Evolutionary conservation across 2,888 invertebrate genomes (phyloP).

Genomic region (Atethmia centrago): DNA sequence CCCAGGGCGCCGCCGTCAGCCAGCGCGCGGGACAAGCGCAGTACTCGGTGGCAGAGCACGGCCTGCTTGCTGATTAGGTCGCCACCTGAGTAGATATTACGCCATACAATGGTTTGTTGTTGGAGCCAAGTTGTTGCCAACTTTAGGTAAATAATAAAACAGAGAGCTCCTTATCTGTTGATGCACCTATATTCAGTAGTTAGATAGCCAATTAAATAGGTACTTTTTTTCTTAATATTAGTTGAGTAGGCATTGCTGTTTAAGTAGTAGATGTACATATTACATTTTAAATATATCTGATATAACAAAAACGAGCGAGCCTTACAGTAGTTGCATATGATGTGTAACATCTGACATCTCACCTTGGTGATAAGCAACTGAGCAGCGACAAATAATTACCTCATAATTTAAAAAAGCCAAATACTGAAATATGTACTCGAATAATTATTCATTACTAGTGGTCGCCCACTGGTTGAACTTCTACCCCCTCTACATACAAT

Average conservation of each 20-base stretch:
- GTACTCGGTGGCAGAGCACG: conserved; percentile 97
- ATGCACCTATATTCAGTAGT: background rate
- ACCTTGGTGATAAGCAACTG: too few species aligned
- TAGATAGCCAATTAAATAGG: background rate
- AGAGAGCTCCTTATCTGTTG: background rate
- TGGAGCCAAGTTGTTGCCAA: background rate
- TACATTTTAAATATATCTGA: background rate
- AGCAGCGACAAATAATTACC: too few species aligned
- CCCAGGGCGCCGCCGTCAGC: conserved; percentile 91
- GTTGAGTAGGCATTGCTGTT: background rate
- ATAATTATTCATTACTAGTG: too few species aligned
- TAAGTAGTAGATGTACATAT: background rate
- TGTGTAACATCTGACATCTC: too few species aligned
- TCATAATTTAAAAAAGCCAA: too few species aligned
- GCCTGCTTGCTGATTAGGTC: conserved; percentile 98
- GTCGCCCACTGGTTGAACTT: too few species aligned
- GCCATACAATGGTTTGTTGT: background rate
- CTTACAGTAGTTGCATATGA: too few species aligned
- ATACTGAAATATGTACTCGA: too few species aligned
- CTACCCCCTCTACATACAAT: too few species aligned
- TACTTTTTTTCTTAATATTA: background rate
- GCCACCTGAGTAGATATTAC: conserved; percentile 90
- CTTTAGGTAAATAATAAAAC: background rate
- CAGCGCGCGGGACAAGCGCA: conserved; percentile 95
- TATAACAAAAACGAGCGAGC: too few species aligned